Evolutionary conservation across 2,797 vertebrate species (phyloP).

Genomic region (Microctenopoma stevenorrisi): DNA sequence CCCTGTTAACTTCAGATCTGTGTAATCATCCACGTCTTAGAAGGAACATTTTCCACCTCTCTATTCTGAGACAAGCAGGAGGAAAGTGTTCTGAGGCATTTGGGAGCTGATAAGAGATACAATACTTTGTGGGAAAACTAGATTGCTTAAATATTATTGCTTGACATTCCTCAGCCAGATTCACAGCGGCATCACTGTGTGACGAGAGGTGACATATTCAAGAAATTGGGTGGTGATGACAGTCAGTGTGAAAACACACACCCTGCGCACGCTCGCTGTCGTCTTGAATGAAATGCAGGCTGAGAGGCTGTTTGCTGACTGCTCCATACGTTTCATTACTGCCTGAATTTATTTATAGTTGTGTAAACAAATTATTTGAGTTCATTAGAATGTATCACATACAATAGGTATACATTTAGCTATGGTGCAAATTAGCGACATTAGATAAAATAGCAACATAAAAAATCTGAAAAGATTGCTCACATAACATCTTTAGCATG

Average conservation of each 20-base stretch:
- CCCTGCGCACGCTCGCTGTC: slow-evolving; percentile 49
- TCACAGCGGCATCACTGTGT: slow-evolving; percentile 54
- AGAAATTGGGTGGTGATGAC: slow-evolving; percentile 60
- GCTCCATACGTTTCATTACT: slow-evolving; percentile 9
- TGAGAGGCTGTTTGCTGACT: slow-evolving; percentile 37
- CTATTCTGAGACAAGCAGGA: not conserved
- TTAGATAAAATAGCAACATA: too few species aligned
- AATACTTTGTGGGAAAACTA: slow-evolving; percentile 14
- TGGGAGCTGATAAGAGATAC: slow-evolving; percentile 7
- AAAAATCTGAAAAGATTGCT: too few species aligned
- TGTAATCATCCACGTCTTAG: not conserved
- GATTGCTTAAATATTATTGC: slow-evolving; percentile 64
- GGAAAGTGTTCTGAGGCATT: slow-evolving; percentile 1
- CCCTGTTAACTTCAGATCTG: slow-evolving; percentile 10
- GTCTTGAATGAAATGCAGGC: slow-evolving; percentile 50
- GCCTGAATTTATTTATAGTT: too few species aligned
- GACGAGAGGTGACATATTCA: slow-evolving; percentile 60
- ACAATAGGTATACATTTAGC: too few species aligned
- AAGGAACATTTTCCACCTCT: slow-evolving; percentile 4
- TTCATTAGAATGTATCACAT: too few species aligned
- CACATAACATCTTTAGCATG: too few species aligned
- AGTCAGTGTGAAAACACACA: slow-evolving; percentile 53
- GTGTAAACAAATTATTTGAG: too few species aligned
- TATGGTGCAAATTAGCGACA: too few species aligned
- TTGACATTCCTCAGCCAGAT: slow-evolving; percentile 59